Conservation (phyloP, 2,888 invertebrate genomes). For the Hermaeophaga mercurialis region DNA sequence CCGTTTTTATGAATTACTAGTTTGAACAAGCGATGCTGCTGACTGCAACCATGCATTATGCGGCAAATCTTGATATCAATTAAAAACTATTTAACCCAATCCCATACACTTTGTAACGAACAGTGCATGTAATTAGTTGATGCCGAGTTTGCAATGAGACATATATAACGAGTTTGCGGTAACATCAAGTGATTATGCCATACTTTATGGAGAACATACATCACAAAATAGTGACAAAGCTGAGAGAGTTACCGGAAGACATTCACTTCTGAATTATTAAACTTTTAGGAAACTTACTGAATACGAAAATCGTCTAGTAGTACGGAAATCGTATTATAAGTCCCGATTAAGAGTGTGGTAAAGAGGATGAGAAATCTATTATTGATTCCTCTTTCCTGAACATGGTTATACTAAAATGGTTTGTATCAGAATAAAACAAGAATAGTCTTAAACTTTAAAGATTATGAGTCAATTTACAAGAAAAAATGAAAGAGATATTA, state of each 20-base stretch:
- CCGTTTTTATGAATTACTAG: too few species aligned
- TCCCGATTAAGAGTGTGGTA: constrained; percentile 7
- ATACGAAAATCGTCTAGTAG: constrained; percentile 16
- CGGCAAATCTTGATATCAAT: not conserved
- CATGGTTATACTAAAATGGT: not conserved
- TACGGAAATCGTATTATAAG: constrained; percentile 11
- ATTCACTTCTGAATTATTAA: constrained; percentile 19
- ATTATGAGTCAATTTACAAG: too few species aligned
- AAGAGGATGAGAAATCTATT: constrained; percentile 1
- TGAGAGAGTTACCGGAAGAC: constrained; percentile 13
- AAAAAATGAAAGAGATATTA: too few species aligned
- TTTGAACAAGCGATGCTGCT: too few species aligned
- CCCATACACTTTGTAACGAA: not conserved
- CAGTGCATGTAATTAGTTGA: constrained; percentile 28
- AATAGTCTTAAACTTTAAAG: too few species aligned
- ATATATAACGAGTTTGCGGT: constrained; percentile 20
- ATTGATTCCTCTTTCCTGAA: constrained; percentile 3
- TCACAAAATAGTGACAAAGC: constrained; percentile 23
- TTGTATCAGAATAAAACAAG: too few species aligned
- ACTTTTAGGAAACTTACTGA: constrained; percentile 20
- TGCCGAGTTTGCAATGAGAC: constrained; percentile 25
- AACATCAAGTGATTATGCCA: constrained; percentile 27
- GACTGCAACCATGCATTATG: too few species aligned
- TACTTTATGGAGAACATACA: constrained; percentile 29
- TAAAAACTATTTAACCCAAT: not conserved